A percentile compares a stretch with the other conserved stretches of the same genome.
These are phyloP conservation scores for Erpobdella octoculata DNA, from an alignment of 2,888 invertebrate species.

Conservation along the genomic window DNA sequence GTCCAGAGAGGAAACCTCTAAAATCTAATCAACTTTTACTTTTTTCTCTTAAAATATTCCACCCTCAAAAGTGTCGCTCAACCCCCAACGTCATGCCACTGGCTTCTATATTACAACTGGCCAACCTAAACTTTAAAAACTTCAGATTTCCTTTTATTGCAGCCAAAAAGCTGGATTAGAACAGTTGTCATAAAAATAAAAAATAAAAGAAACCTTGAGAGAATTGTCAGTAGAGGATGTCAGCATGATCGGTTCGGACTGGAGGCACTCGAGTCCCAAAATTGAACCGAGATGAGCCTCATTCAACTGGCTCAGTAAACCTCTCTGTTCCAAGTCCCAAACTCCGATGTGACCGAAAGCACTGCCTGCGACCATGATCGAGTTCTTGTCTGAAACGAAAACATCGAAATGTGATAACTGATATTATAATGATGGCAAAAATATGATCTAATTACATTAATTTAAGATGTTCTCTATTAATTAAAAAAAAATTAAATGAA, in stretches of 20 bases:
- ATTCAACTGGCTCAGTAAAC: slow-evolving; percentile 70
- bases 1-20: too few relatives aligned
- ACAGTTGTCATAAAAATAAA: too few relatives aligned
- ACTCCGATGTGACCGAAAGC: slow-evolving; percentile 75
- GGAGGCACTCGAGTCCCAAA: slow-evolving; percentile 72
- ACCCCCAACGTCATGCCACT: too few relatives aligned
- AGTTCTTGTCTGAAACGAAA: slow-evolving; percentile 63
- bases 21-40: too few relatives aligned
- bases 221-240: slow-evolving; percentile 90
- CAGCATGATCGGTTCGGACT: slow-evolving; percentile 78
- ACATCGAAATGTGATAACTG: background rate
- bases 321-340: slow-evolving; percentile 69
- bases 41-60: too few relatives aligned
- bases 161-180: too few relatives aligned
- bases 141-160: background rate
- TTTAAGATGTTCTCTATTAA: too few relatives aligned
- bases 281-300: slow-evolving; percentile 68
- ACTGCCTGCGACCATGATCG: slow-evolving; percentile 78
- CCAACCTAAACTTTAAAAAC: background rate
- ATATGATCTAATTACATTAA: too few relatives aligned
- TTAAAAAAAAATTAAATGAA: too few relatives aligned
- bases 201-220: slow-evolving; percentile 74
- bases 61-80: too few relatives aligned
- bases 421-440: background rate
- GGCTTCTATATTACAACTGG: too few relatives aligned